These are phyloP conservation scores for Orius insidiosus DNA, from an alignment of 1,140 invertebrate species.

Conservation along the genomic window DNA sequence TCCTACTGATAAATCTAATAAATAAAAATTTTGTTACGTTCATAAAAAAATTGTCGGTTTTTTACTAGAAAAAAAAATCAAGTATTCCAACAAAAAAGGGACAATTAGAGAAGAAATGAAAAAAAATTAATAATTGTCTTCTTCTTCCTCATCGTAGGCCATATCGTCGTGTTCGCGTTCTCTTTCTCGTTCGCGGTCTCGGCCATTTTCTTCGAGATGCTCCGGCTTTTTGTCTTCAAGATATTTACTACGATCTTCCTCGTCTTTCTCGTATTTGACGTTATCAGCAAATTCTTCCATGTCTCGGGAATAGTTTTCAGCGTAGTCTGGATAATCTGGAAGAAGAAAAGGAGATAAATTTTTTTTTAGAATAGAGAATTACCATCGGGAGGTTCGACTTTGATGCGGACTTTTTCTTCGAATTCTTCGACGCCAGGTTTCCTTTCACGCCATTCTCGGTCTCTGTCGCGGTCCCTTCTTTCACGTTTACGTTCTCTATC, in stretches of 20 bases:
- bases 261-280: slow-evolving; percentile 44
- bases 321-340: slow-evolving; percentile 46
- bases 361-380: slow-evolving; percentile 20
- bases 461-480: slow-evolving; percentile 32
- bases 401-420: slow-evolving; percentile 40
- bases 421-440: slow-evolving; percentile 27
- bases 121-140: slow-evolving; percentile 1
- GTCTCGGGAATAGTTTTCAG: slow-evolving; percentile 27
- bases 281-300: slow-evolving; percentile 33
- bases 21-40: no score
- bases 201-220: background rate
- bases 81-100: no score
- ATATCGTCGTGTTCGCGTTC: slow-evolving; percentile 6
- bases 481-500: slow-evolving; percentile 32
- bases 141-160: slow-evolving; percentile 10
- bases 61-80: no score
- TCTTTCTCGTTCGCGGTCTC: background rate
- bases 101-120: no score
- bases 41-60: no score
- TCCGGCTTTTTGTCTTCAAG: background rate
- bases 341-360: slow-evolving; percentile 12
- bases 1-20: no score
- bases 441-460: slow-evolving; percentile 21
- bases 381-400: slow-evolving; percentile 61
- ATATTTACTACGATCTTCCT: slow-evolving; percentile 24